Conservation (phyloP, 1,140 invertebrate species). For the Heliconius hewitsoni region DNA sequence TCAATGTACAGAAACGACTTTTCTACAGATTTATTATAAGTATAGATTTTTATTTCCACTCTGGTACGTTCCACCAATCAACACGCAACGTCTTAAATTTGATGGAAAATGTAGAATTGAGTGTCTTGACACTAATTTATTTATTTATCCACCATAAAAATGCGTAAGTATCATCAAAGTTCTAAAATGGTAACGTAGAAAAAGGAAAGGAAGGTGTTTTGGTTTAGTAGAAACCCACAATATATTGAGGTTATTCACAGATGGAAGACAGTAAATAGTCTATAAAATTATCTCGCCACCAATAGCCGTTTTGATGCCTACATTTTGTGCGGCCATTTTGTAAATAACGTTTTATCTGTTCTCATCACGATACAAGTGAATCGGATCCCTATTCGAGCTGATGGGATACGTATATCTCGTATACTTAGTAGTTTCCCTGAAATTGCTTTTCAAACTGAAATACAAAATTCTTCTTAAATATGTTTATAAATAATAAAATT, state of each 20-base stretch:
- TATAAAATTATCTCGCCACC: not conserved
- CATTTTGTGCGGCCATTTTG: slow-evolving; percentile 7
- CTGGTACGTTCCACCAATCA: too few species aligned
- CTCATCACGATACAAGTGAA: slow-evolving; percentile 10
- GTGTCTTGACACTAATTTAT: too few species aligned
- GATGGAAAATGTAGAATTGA: too few species aligned
- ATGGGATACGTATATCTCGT: not conserved
- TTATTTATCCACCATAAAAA: too few species aligned
- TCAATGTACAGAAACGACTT: too few species aligned
- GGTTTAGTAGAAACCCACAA: not conserved
- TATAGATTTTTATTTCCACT: too few species aligned
- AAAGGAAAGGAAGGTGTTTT: too few species aligned
- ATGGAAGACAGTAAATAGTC: not conserved
- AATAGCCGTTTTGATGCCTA: not conserved
- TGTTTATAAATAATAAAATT: too few species aligned
- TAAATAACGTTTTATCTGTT: not conserved
- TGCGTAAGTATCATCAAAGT: too few species aligned
- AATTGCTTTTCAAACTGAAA: slow-evolving; percentile 1
- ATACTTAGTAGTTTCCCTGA: not conserved
- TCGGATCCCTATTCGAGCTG: not conserved
- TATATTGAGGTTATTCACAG: not conserved
- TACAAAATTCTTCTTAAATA: not conserved
- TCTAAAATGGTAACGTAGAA: too few species aligned
- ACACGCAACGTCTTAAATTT: too few species aligned
- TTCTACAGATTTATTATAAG: too few species aligned